Evolutionary conservation across 92 coral and sea anemone species (phyloP).

Genomic region (Pocillopora meandrina): DNA sequence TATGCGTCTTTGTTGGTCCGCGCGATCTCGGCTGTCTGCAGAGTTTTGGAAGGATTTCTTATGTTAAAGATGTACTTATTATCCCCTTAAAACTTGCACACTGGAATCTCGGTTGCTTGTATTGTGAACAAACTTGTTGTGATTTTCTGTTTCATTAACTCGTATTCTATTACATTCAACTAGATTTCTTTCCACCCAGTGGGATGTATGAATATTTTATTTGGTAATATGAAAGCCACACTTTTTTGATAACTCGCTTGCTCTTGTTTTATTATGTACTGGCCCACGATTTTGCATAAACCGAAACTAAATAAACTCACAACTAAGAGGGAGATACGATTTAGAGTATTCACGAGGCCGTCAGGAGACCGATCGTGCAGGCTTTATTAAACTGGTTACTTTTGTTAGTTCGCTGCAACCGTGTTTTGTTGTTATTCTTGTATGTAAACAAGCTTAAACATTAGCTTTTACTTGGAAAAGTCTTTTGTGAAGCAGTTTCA

Average conservation of each 20-base stretch:
- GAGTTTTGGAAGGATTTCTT: slow-evolving; percentile 12
- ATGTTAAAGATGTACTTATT: neutral
- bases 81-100: neutral
- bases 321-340: neutral
- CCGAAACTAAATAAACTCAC: neutral
- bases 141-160: slow-evolving; percentile 50
- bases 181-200: slow-evolving; percentile 59
- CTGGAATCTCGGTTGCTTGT: neutral
- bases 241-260: neutral
- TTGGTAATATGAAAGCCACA: slow-evolving; percentile 4
- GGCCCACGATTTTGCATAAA: neutral
- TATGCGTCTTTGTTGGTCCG: slow-evolving; percentile 24
- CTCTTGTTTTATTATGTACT: neutral
- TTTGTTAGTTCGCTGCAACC: slow-evolving; percentile 2
- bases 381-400: neutral
- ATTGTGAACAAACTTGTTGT: slow-evolving; percentile 14
- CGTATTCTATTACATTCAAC: slow-evolving; percentile 22
- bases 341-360: neutral
- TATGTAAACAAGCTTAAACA: slow-evolving; percentile 30
- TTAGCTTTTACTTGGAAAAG: slow-evolving; percentile 15
- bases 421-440: slow-evolving; percentile 34
- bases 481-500: slow-evolving; percentile 33
- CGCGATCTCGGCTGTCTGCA: neutral
- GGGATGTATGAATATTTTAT: slow-evolving; percentile 76
- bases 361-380: neutral